phyloP scores from a whole-genome alignment of 92 coral and sea anemone genomes.

The Porites cylindrica region DNA sequence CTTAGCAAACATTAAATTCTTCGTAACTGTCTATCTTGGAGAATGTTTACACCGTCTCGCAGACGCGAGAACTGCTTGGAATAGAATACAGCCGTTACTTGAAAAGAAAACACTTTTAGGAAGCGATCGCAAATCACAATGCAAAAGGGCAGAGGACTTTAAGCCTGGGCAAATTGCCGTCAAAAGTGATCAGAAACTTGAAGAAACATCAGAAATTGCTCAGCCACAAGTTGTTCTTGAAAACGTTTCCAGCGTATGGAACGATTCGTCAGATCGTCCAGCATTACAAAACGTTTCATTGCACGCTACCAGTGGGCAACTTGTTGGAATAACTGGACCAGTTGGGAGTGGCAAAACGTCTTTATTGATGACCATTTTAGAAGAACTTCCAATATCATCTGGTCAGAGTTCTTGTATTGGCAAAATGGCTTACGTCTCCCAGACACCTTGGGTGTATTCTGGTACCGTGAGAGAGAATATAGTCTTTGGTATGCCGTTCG shows the following conservation, averaged over 20 bases:
- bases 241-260: slow-evolving; percentile 28
- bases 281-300: slow-evolving; percentile 10
- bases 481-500: slow-evolving; percentile 79
- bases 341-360: slow-evolving; percentile 79
- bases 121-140: not conserved
- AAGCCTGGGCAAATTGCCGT: not conserved
- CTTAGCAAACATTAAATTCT: slow-evolving; percentile 6
- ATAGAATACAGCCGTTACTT: slow-evolving; percentile 19
- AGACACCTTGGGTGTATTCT: slow-evolving; percentile 93
- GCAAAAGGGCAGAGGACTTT: slow-evolving; percentile 1
- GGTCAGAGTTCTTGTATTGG: slow-evolving; percentile 78
- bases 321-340: slow-evolving; percentile 39
- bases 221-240: not conserved
- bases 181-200: not conserved
- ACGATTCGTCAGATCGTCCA: slow-evolving; percentile 9
- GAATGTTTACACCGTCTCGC: slow-evolving; percentile 6
- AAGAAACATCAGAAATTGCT: not conserved
- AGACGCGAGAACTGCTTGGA: slow-evolving; percentile 16
- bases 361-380: slow-evolving; percentile 82
- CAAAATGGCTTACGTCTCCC: slow-evolving; percentile 83
- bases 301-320: slow-evolving; percentile 29
- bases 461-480: slow-evolving; percentile 93
- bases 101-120: slow-evolving; percentile 28
- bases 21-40: slow-evolving; percentile 17
- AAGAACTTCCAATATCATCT: slow-evolving; percentile 80